phyloP scores from a whole-genome alignment of 2,797 vertebrate species.

The Adelosebastes latens region DNA sequence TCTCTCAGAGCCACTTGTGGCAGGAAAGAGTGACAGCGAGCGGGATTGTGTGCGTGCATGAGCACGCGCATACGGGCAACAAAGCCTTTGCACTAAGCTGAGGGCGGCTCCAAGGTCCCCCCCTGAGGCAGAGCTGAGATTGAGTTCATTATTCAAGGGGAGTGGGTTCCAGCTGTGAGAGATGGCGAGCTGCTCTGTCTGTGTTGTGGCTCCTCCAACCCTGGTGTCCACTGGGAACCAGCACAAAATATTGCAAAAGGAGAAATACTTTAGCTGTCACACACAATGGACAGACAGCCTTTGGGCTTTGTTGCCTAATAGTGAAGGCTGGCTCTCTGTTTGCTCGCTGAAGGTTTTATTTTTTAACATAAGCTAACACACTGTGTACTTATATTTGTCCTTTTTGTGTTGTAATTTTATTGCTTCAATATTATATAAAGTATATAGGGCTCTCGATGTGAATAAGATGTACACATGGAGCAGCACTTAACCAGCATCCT shows the following conservation, averaged over 20 bases:
- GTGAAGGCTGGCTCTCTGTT: not conserved
- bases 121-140: slow-evolving; percentile 65
- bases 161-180: slow-evolving; percentile 67
- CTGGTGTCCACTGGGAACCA: slow-evolving; percentile 43
- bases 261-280: slow-evolving; percentile 41
- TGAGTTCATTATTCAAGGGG: slow-evolving; percentile 73
- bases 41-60: slow-evolving; percentile 1
- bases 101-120: slow-evolving; percentile 49
- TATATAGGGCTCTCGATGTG: not conserved
- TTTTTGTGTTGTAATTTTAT: not conserved
- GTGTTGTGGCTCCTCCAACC: slow-evolving; percentile 56
- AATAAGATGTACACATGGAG: slow-evolving; percentile 27
- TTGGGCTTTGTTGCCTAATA: not conserved
- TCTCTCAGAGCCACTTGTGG: slow-evolving; percentile 54
- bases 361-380: not conserved
- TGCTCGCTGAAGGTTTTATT: not conserved
- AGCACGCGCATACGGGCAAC: slow-evolving; percentile 32
- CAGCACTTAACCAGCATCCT: slow-evolving; percentile 30
- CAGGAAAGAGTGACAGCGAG: slow-evolving; percentile 42
- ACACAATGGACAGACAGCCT: slow-evolving; percentile 4
- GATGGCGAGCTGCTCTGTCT: slow-evolving; percentile 54
- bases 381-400: not conserved
- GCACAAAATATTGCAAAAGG: slow-evolving; percentile 45
- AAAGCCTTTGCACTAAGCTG: slow-evolving; percentile 62
- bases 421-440: not conserved